Evolutionary conservation across 2,113 vertebrate species (phyloP), one percentile per base, ranked within the genome.

Genomic region (Ondatra zibethicus): DNA sequence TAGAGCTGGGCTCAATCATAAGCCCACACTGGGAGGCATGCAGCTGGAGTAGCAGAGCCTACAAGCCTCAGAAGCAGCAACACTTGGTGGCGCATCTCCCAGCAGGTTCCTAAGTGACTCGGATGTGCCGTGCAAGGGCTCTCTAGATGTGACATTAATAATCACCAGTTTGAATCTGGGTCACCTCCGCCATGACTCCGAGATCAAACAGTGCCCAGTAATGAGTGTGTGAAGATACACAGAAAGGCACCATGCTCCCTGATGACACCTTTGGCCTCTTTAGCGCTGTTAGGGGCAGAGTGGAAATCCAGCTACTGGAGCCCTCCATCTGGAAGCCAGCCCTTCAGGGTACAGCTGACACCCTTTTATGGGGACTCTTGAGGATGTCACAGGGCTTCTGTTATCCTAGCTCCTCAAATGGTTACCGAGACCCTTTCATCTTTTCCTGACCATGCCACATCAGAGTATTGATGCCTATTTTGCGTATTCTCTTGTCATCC

Each of bases 161-260:
- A 97, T 97, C 94, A 97, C 96, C 63, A 88, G 92, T 97, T 97
- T 95, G 97, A 97, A 97, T 98, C 96, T 98, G 91, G 97, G 97
- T 97, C 96, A 95, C 94, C 92, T 75, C 89, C 93, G 72, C 91
- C 87, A 25, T 91, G 95, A 97, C 96, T 94, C 91, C 33, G 68
- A 97, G 96, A 97, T 98, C 98, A 97, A 95, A 97, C 33, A 0
- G 94, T 42, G 31, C 90, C 88, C 86, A 55, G 89, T 97, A 97
- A 97, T 96, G 95, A 96, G 88, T 87, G 95, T 97, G 97, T 96
- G 96, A 95, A 95, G 94, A 90, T 85, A 2, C 96, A 11, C 70
- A 50, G 89, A 90, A 84, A 96, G 89, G 55, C 63, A 47, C 84
- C 55, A 27, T 45, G 23, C 72, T 85, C 88, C 93, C 66, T 97